Base-by-base conservation (phyloP, 2,888 invertebrate species). In the Galerucella nymphaeae region DNA sequence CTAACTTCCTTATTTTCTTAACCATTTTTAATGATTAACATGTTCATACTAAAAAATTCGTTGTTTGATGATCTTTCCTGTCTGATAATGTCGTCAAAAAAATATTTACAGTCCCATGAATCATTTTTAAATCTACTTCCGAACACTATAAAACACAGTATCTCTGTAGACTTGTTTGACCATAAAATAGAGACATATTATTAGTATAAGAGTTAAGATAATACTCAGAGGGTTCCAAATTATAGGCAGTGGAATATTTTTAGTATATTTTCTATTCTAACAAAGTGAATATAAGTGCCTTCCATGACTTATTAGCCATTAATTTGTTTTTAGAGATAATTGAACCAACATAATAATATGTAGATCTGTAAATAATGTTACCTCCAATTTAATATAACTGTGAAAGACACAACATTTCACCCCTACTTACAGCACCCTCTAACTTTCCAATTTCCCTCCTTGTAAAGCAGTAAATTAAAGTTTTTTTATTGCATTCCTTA, bases 21-120 rank as follows among this genome's bases (percentile, higher is more conserved):
- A 23, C 18, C 61, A 68, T 68, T 68, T 68, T 68, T 48, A 61
- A 59, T 50, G 41, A 68, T 61, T 61, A 68, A 48, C 59, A 53
- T 53, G 59, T 45, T 14, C n/a, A 50, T 59, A 50, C 45, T 38
- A 68, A 57, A 59, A 61, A 50, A 38, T 38, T 2, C 59, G 48
- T 66, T 57, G 66, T 68, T 65, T 63, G 42, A 69, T 62, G 69
- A 55, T 62, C 62, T 69, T 69, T 62, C 63, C 69, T 69, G 69
- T 55, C 53, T 69, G 62, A 69, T 62, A 70, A 73, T 41, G 62
- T 70, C 70, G 50, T 65, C 66, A 59, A 67, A 53, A 61, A 70
- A 64, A 75, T 61, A 69, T 74, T 74, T 74, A 74, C 71, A 68
- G 61, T 70, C 53, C 70, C 72, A 75, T 75, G 63, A 75, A 72